A percentile compares a stretch with the other conserved stretches of the same genome.
These are phyloP conservation scores for Exocentrus adspersus DNA, from an alignment of 2,888 invertebrate species.

Conservation along the genomic window DNA sequence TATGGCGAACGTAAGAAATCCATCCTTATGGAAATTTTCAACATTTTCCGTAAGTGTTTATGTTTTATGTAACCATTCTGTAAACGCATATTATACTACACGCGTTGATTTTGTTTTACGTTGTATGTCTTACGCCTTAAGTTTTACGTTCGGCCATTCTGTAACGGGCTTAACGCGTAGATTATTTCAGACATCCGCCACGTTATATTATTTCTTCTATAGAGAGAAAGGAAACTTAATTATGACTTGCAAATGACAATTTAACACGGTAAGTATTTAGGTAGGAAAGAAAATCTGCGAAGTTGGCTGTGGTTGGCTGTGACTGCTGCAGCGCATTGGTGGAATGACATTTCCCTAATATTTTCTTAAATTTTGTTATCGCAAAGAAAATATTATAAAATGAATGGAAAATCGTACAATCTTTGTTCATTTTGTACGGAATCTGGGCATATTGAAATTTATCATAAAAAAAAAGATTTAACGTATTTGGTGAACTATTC, in stretches of 20 bases:
- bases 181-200: too few species aligned
- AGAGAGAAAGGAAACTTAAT: constrained; percentile 8
- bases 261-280: constrained; percentile 8
- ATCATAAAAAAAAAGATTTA: constrained; percentile 9
- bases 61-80: too few species aligned
- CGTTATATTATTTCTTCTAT: too few species aligned
- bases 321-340: constrained; percentile 17
- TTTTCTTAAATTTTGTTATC: constrained; percentile 8
- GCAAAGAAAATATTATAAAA: constrained; percentile 15
- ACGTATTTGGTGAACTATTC: constrained; percentile 2
- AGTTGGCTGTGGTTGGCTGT: constrained; percentile 24
- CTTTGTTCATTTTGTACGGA: background rate
- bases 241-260: constrained; percentile 6
- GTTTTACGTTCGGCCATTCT: too few species aligned
- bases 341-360: background rate
- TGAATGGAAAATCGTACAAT: constrained; percentile 11
- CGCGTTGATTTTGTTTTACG: too few species aligned
- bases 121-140: too few species aligned
- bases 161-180: too few species aligned
- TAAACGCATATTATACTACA: too few species aligned
- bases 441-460: constrained; percentile 16
- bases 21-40: too few species aligned
- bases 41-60: too few species aligned
- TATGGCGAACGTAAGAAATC: too few species aligned
- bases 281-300: constrained; percentile 13